Conservation (phyloP, 2,888 invertebrate genomes). For the Heliconius ethilla region DNA sequence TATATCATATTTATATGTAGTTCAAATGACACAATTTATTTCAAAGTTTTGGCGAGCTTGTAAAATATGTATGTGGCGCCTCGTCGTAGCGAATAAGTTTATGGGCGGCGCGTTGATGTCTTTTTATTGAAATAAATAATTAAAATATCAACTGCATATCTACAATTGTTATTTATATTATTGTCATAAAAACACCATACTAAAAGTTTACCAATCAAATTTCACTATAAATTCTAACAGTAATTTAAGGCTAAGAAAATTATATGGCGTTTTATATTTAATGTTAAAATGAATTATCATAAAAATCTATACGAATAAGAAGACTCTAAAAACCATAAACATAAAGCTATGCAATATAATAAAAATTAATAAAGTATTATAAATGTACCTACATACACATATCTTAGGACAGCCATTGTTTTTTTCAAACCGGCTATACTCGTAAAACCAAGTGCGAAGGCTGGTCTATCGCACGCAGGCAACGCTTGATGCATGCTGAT, state of each 20-base stretch:
- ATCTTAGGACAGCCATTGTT: slow-evolving; percentile 26
- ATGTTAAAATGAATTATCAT: not conserved
- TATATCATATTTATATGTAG: slow-evolving; percentile 31
- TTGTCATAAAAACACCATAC: not conserved
- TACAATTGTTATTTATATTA: slow-evolving; percentile 15
- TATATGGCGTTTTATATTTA: not conserved
- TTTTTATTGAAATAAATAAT: slow-evolving; percentile 42
- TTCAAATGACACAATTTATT: slow-evolving; percentile 49
- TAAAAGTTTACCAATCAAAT: not conserved
- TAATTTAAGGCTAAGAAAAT: too few relatives aligned
- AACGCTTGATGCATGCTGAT: slow-evolving; percentile 41
- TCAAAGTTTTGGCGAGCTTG: slow-evolving; percentile 57
- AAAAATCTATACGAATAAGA: not conserved
- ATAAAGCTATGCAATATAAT: not conserved
- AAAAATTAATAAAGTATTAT: slow-evolving; percentile 10
- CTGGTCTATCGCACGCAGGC: slow-evolving; percentile 40
- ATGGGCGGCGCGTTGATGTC: slow-evolving; percentile 40
- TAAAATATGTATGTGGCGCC: slow-evolving; percentile 52
- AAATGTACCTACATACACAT: slow-evolving; percentile 8
- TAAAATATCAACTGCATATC: slow-evolving; percentile 17
- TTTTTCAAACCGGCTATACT: slow-evolving; percentile 27
- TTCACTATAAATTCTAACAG: not conserved
- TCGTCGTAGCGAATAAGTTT: slow-evolving; percentile 43
- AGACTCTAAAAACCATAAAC: not conserved
- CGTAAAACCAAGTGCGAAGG: slow-evolving; percentile 28